A percentile compares a stretch with the other conserved stretches of the same genome.
These are phyloP conservation scores for Adelphocoris suturalis DNA, from an alignment of 2,888 invertebrate species.

Conservation along the genomic window DNA sequence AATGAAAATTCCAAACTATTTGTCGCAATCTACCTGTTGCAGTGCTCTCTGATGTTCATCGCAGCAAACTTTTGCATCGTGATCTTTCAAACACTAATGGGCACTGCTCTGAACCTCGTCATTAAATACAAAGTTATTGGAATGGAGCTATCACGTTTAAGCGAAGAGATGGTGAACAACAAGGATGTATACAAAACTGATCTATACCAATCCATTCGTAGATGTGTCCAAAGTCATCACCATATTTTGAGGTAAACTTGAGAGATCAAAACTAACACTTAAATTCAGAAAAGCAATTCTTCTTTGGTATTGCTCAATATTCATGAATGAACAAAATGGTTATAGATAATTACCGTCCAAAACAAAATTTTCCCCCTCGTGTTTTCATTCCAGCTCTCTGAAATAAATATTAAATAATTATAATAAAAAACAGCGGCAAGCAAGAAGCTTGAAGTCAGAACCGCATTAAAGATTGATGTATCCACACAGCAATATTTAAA, in stretches of 20 bases:
- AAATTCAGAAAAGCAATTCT: background rate
- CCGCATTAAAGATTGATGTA: no score
- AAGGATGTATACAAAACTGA: background rate
- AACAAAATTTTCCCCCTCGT: no score
- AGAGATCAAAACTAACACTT: background rate
- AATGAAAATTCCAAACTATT: background rate
- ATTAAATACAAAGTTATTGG: constrained; percentile 49
- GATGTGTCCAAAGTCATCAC: constrained; percentile 49
- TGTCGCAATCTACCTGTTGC: constrained; percentile 43
- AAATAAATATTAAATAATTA: no score
- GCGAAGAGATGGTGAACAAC: constrained; percentile 15
- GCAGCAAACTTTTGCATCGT: background rate
- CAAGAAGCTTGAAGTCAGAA: no score
- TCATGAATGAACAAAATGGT: no score
- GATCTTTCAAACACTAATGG: constrained; percentile 48
- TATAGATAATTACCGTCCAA: no score
- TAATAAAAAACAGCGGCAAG: no score
- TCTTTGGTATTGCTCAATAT: background rate
- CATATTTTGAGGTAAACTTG: constrained; percentile 44
- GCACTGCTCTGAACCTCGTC: constrained; percentile 10
- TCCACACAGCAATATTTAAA: no score
- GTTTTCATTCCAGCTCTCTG: no score
- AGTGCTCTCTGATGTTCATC: constrained; percentile 57
- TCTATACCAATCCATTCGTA: constrained; percentile 32
- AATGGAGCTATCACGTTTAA: background rate